Conservation (phyloP, 2,888 invertebrate species). For the Byasa hedistus region DNA sequence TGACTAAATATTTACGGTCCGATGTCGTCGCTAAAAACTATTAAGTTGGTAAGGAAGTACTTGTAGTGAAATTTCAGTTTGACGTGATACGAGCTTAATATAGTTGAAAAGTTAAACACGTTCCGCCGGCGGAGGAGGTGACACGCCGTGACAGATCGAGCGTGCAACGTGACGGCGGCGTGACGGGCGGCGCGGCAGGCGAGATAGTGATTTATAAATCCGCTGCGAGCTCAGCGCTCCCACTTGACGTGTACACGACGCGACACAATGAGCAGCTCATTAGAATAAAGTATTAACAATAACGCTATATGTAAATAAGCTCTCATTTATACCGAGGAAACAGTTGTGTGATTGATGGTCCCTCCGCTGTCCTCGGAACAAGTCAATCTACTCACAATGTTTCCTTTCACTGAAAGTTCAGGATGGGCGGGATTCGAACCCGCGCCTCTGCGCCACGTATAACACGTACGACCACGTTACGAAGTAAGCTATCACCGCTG, state of each 20-base stretch:
- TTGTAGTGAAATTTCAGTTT: no score
- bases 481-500: no score
- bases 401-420: no score
- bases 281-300: not conserved
- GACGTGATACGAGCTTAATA: not conserved
- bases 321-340: no score
- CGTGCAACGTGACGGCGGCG: slow-evolving; percentile 24
- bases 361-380: no score
- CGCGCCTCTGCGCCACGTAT: no score
- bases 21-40: not conserved
- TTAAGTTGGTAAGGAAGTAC: not conserved
- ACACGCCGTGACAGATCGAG: slow-evolving; percentile 24
- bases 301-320: not conserved
- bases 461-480: no score
- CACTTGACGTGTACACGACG: slow-evolving; percentile 1
- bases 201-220: slow-evolving; percentile 25
- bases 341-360: no score
- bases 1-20: not conserved
- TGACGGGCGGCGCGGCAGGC: slow-evolving; percentile 22
- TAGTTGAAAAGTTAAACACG: slow-evolving; percentile 13
- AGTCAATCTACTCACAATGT: no score
- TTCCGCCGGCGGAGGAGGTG: slow-evolving; percentile 12
- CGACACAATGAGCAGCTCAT: not conserved
- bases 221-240: slow-evolving; percentile 4
- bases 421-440: no score